These are phyloP conservation scores for Rhombomys opimus DNA, from an alignment of 2,113 vertebrate species.

Conservation along the genomic window DNA sequence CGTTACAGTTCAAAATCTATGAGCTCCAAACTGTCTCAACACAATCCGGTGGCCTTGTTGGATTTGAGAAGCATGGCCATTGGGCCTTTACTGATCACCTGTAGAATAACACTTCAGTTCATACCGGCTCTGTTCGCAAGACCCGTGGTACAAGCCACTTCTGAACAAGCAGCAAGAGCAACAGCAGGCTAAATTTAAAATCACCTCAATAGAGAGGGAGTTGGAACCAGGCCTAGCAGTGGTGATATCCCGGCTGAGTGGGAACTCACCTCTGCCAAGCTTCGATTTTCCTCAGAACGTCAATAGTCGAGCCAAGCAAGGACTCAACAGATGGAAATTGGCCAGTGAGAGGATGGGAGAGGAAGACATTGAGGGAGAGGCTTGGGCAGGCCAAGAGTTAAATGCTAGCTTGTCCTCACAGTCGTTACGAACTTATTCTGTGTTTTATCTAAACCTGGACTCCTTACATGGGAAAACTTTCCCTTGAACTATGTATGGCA, in stretches of 20 bases:
- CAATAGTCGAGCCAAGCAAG: constrained; percentile 22
- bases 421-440: not conserved
- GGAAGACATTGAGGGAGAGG: not conserved
- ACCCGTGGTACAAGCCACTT: not conserved
- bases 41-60: not conserved
- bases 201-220: not conserved
- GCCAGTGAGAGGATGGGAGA: not conserved
- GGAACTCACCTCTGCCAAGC: constrained; percentile 59
- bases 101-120: not conserved
- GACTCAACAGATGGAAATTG: constrained; percentile 32
- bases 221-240: constrained; percentile 40
- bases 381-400: constrained; percentile 12
- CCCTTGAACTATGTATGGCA: not conserved
- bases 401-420: not conserved
- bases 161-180: constrained; percentile 17
- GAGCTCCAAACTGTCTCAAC: not conserved
- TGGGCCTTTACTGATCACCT: not conserved
- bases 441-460: not conserved
- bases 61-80: constrained; percentile 3
- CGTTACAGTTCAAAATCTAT: constrained; percentile 3
- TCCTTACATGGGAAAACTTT: not conserved
- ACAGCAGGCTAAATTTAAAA: constrained; percentile 58
- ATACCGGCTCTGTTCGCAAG: not conserved
- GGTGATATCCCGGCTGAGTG: not conserved
- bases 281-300: constrained; percentile 55